phyloP scores from a whole-genome alignment of 2,888 invertebrate genomes.

The Pandemis cinnamomeana region DNA sequence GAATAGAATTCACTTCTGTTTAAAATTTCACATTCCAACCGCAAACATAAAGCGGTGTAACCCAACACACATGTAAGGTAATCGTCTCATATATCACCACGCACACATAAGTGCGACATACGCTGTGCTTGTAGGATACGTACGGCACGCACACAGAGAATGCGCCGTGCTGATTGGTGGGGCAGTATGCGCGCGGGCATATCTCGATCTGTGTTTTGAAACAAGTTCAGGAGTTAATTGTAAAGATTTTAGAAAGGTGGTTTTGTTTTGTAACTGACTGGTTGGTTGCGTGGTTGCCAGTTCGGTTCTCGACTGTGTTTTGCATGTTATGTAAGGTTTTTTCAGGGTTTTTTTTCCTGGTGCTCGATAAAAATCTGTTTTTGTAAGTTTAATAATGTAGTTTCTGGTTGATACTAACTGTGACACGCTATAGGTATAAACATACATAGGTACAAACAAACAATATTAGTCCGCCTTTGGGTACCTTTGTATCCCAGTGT shows the following conservation, averaged over 20 bases:
- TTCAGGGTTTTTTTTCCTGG: neutral
- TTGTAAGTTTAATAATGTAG: neutral
- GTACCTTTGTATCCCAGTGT: no score
- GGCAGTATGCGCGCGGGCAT: conserved; percentile 63
- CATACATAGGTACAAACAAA: no score
- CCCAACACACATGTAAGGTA: conserved; percentile 51
- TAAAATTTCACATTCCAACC: conserved; percentile 17
- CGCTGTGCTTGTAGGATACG: conserved; percentile 42
- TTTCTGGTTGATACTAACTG: no score
- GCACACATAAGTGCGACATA: conserved; percentile 43
- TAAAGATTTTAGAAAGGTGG: conserved; percentile 83
- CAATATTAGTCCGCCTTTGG: no score
- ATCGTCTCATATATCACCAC: conserved; percentile 58
- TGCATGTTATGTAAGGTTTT: conserved; percentile 54
- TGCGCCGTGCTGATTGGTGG: conserved; percentile 55
- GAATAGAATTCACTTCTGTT: conserved; percentile 54
- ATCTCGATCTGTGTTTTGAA: conserved; percentile 69
- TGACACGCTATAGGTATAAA: no score
- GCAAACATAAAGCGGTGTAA: conserved; percentile 48
- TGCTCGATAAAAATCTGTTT: conserved; percentile 5
- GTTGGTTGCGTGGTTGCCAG: conserved; percentile 55
- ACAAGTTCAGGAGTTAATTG: conserved; percentile 74
- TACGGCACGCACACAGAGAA: conserved; percentile 52
- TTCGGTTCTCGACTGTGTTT: conserved; percentile 45
- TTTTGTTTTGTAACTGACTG: conserved; percentile 63